A percentile compares a stretch with the other conserved stretches of the same genome.
Conservation (phyloP, 1,140 invertebrate species). For the Brachionus rotundiformis region DNA sequence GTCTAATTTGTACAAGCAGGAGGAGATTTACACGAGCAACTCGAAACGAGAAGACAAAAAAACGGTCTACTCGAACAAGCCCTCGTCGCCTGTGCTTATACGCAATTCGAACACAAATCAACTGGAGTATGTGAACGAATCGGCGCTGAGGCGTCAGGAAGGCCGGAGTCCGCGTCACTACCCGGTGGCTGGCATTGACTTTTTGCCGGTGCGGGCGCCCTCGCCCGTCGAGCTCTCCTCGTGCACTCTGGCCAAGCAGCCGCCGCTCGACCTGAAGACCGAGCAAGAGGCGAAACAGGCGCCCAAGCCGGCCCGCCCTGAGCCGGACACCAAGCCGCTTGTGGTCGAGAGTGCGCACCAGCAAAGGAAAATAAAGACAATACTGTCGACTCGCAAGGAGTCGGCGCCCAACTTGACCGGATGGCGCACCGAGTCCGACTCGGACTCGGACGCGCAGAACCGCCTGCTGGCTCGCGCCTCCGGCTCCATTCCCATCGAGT, state of each 20-base stretch:
- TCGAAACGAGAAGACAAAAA: background rate
- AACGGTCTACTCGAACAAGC: background rate
- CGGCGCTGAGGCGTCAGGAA: background rate
- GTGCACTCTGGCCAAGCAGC: conserved; percentile 18
- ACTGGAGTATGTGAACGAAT: background rate
- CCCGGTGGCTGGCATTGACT: conserved; percentile 4
- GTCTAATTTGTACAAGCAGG: background rate
- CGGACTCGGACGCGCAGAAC: conserved; percentile 25
- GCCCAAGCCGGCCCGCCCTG: background rate
- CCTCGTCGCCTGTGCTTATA: background rate
- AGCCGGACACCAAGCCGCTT: background rate
- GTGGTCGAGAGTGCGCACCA: background rate
- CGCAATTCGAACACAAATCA: conserved; percentile 22
- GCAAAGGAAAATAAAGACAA: conserved; percentile 45
- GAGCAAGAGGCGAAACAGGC: background rate
- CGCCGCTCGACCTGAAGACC: background rate
- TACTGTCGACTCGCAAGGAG: conserved; percentile 29
- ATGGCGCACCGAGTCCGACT: conserved; percentile 30
- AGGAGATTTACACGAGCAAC: background rate
- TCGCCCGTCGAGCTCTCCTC: conserved; percentile 39
- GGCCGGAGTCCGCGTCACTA: background rate
- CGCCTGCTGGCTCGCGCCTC: conserved; percentile 4
- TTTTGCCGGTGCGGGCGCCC: background rate
- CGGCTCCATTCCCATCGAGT: conserved; percentile 49
- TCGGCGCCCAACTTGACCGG: conserved; percentile 42